These are phyloP conservation scores for Hippopotamyrus pictus DNA, from an alignment of 2,797 vertebrate species.

Conservation along the genomic window DNA sequence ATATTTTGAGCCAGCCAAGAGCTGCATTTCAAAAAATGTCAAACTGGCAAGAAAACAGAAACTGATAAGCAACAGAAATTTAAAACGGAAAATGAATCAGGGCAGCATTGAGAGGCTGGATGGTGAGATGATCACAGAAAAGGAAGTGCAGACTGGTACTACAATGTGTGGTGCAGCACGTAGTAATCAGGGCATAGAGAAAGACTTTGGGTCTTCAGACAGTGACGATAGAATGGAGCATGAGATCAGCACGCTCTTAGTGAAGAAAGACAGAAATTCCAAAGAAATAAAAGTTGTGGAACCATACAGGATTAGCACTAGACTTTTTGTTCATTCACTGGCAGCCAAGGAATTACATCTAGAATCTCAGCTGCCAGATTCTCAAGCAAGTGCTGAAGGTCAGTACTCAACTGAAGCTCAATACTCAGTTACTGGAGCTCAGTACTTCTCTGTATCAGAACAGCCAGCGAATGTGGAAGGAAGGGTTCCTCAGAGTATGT, in stretches of 20 bases:
- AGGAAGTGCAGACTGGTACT: slow-evolving; percentile 26
- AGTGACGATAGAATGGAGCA: slow-evolving; percentile 92
- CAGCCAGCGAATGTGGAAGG: not conserved
- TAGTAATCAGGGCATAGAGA: slow-evolving; percentile 31
- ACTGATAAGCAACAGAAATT: slow-evolving; percentile 9
- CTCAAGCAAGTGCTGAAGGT: slow-evolving; percentile 24
- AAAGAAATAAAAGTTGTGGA: slow-evolving; percentile 38
- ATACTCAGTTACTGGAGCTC: not conserved
- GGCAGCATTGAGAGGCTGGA: slow-evolving; percentile 24
- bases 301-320: slow-evolving; percentile 27
- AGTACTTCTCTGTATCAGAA: not conserved
- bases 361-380: slow-evolving; percentile 52
- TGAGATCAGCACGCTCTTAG: slow-evolving; percentile 82
- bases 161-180: not conserved
- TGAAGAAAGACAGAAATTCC: slow-evolving; percentile 82
- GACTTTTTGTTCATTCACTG: not conserved
- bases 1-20: slow-evolving; percentile 41
- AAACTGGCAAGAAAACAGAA: slow-evolving; percentile 26
- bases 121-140: slow-evolving; percentile 25
- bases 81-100: slow-evolving; percentile 37
- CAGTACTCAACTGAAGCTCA: not conserved
- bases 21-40: slow-evolving; percentile 54
- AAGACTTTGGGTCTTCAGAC: slow-evolving; percentile 82
- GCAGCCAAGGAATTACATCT: slow-evolving; percentile 43
- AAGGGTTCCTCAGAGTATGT: not conserved